Evolutionary conservation across 1,140 invertebrate species (phyloP), one percentile per base, ranked within the genome.

Genomic region (Apocrypta bakeri): DNA sequence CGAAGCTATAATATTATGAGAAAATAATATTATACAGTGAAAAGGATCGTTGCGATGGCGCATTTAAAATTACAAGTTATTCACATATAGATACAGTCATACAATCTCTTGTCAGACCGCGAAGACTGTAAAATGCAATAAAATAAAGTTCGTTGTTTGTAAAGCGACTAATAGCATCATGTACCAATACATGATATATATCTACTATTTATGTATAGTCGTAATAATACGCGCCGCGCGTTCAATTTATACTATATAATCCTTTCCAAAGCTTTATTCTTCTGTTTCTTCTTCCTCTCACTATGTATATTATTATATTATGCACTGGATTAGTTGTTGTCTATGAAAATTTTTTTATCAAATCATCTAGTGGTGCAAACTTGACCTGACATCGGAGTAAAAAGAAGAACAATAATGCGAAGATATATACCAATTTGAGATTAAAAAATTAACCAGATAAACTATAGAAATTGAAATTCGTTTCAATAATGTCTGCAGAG

Each of bases 41-140:
- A n/a, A n/a, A n/a, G n/a, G n/a, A n/a, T n/a, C n/a, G n/a, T n/a
- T n/a, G 31, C 21, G 33, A 68, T 33, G 29, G 40, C 31, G 48
- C 42, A 11, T 33, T 7, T 42, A 37, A 42, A 66, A 66, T 66
- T 69, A 61, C 69, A n/a, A n/a, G 9, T 25, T 31, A 12, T 12
- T 69, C 48, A 42, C 40, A 4, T 14, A 12, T 14, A 42, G 7
- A 42, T 1, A 37, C 37, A 48, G 1, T 21, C 17, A 21, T 21
- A 69, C 27, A 69, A 69, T 31, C 66, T 79, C 61, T 56, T n/a
- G 37, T 78, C 31, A 68, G 24, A 78, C 12, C 63, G 75, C 74
- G 72, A 85, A 85, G 85, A 81, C 83, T 85, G 80, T 68, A 78
- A 79, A 82, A 40, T 75, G 79, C 78, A 79, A 84, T 84, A 83